phyloP scores from a whole-genome alignment of 2,888 invertebrate species.

The Eupithecia pulchellata region DNA sequence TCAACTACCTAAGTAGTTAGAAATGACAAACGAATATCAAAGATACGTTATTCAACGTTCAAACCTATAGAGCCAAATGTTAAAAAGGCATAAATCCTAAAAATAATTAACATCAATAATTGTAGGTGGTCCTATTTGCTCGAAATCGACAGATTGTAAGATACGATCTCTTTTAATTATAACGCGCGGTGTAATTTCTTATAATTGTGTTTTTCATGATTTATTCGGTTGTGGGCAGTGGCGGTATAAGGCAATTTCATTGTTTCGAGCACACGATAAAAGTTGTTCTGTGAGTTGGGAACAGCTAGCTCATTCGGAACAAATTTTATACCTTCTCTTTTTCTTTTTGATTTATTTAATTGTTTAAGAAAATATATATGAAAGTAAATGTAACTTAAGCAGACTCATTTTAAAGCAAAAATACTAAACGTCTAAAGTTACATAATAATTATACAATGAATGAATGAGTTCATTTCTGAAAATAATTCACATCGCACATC shows the following conservation, averaged over 20 bases:
- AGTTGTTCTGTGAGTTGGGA: neutral
- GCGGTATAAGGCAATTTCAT: slow-evolving; percentile 70
- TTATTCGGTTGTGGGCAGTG: slow-evolving; percentile 67
- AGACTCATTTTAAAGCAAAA: too few species aligned
- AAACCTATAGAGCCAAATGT: neutral
- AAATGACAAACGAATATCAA: neutral
- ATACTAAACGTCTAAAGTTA: neutral
- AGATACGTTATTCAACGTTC: neutral
- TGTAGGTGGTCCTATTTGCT: slow-evolving; percentile 78
- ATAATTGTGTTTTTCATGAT: slow-evolving; percentile 79
- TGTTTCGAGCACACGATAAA: slow-evolving; percentile 66
- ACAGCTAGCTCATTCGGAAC: slow-evolving; percentile 23
- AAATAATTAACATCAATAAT: slow-evolving; percentile 34
- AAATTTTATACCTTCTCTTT: neutral
- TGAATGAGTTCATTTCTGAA: too few species aligned
- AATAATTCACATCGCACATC: too few species aligned
- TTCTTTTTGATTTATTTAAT: too few species aligned
- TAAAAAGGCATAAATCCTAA: slow-evolving; percentile 31
- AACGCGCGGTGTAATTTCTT: slow-evolving; percentile 67
- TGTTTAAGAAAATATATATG: too few species aligned
- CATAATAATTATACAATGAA: neutral
- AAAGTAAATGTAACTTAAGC: too few species aligned
- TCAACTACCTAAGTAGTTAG: neutral
- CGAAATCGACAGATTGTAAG: slow-evolving; percentile 72
- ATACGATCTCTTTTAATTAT: slow-evolving; percentile 75